Conservation (phyloP, 2,888 invertebrate species). For the Leptopilina syphax region DNA sequence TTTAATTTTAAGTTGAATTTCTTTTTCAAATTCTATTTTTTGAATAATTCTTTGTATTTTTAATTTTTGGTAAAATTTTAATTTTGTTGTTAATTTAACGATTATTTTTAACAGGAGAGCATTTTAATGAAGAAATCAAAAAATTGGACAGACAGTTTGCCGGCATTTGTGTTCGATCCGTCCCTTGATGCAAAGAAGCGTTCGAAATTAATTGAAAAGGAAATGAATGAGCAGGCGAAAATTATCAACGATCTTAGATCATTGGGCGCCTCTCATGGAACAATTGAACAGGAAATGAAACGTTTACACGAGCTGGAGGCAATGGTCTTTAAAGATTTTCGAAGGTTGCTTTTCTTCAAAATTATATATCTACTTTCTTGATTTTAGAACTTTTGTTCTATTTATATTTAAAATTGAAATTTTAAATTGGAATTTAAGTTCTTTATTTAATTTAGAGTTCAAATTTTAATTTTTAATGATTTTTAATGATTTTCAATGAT, state of each 20-base stretch:
- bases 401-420: too few relatives aligned
- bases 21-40: too few relatives aligned
- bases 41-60: neutral
- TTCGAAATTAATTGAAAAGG: conserved; percentile 95
- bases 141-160: conserved; percentile 86
- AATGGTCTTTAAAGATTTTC: conserved; percentile 94
- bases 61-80: neutral
- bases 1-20: too few relatives aligned
- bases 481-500: neutral
- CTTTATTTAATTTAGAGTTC: neutral
- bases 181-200: conserved; percentile 88
- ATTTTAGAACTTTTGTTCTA: too few relatives aligned
- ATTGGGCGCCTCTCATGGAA: conserved; percentile 91
- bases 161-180: conserved; percentile 90
- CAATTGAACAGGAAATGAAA: conserved; percentile 94
- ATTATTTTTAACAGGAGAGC: conserved; percentile 79
- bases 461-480: neutral
- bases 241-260: conserved; percentile 94
- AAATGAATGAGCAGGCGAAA: conserved; percentile 98
- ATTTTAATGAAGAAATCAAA: conserved; percentile 82
- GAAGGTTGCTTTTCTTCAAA: conserved; percentile 78
- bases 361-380: neutral
- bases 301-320: conserved; percentile 95
- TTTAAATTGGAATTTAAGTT: too few relatives aligned
- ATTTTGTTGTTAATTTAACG: neutral